Evolutionary conservation across 2,797 vertebrate species (phyloP).

Genomic region (Vespertilio murinus): DNA sequence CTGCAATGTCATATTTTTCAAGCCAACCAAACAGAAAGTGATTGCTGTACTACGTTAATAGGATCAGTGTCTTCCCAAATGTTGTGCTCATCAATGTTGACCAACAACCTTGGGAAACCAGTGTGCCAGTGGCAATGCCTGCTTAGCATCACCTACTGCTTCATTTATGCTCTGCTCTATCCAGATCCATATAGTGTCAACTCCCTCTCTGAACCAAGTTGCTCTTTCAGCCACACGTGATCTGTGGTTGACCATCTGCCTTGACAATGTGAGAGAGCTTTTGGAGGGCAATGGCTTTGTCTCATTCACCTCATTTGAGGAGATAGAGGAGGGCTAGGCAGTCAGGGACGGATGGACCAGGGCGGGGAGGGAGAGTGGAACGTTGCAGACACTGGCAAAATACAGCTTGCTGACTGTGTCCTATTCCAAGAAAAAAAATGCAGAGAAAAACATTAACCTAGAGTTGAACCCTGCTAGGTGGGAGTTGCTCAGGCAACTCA

Average conservation of each 20-base stretch:
- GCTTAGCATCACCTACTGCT: neutral
- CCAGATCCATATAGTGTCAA: rapidly evolving
- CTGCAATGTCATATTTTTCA: neutral
- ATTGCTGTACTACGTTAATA: neutral
- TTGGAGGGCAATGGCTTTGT: neutral
- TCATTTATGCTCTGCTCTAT: neutral
- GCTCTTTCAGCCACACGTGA: rapidly evolving
- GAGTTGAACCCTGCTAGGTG: too few species aligned
- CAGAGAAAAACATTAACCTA: too few species aligned
- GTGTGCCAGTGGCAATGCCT: rapidly evolving
- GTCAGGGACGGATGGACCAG: too few species aligned
- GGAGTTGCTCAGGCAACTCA: too few species aligned
- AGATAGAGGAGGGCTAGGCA: too few species aligned
- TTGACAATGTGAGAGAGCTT: neutral
- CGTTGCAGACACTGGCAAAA: too few species aligned
- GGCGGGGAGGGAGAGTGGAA: too few species aligned
- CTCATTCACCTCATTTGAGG: neutral
- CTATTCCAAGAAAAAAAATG: too few species aligned
- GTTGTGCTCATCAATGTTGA: too few species aligned
- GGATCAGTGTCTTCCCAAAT: too few species aligned
- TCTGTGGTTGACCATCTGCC: neutral
- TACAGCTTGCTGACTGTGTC: too few species aligned
- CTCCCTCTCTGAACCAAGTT: neutral
- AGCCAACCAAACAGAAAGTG: neutral
- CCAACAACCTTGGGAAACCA: neutral